Evolutionary conservation across 2,113 vertebrate genomes (phyloP), one percentile per base, ranked within the genome.

Genomic region (Oxygymnocypris stewartii): DNA sequence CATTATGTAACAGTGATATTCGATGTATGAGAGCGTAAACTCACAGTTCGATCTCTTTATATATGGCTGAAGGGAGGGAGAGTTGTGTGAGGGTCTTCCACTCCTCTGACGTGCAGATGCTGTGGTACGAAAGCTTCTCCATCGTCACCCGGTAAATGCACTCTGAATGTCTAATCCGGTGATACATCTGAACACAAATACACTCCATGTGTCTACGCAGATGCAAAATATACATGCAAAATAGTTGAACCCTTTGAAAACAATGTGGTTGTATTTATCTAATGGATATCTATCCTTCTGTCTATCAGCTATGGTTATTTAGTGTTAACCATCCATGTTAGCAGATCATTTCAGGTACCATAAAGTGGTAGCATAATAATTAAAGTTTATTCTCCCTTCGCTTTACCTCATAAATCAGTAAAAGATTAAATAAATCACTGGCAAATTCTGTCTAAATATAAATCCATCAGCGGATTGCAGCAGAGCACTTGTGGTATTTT

Each of bases 71-170:
- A 4, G 98, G 96, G 67, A 99, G 96, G 80, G 90, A 95, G 92
- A 97, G 96, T 79, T 91, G 94, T 92, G 97, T 96, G 73, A 99
- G 97, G 88, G 95, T 96, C 92, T 98, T 97, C 96, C 96, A 99
- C 92, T 99, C 98, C 89, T 99, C 98, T 0, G 96, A 95, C 2
- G 98, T 98, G 90, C 98, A 99, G 89, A 99, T 96, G 93, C 97
- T 99, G 88, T 99, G 98, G 90, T 99, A 99, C 10, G 98, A 98
- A 61, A 99, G 94, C 87, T 99, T 99, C 91, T 99, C 98, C 97
- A 99, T 97, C 0, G 98, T 99, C 77, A 99, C 98, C 88, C 98
- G 96, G 92, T 99, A 99, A 92, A 99, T 99, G 93, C 97, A 99
- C 94, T 99, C 98, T 11, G 98, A 99, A 92, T 99, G 98, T 81